Evolutionary conservation across 2,797 vertebrate genomes (phyloP), one percentile per base, ranked within the genome.

Genomic region (Enteromius unitaeniatus): DNA sequence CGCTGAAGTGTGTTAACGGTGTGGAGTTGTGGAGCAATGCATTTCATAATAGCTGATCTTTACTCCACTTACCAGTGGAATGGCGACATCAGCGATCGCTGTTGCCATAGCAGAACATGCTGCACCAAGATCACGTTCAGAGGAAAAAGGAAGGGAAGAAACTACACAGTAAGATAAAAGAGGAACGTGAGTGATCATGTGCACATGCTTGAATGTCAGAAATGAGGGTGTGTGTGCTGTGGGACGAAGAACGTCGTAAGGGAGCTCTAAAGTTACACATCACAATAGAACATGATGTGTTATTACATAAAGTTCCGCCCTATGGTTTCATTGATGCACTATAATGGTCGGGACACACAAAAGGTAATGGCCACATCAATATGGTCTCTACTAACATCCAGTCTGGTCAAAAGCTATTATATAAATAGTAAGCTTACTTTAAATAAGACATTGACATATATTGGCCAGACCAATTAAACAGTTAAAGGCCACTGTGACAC

Each of bases 81-180:
- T 49, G 47, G 67, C 47, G 69, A 75, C 75, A 58, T 45, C 45
- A 14, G 45, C 14, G 45, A 47, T 47, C 47, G 8, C 28, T 40
- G 79, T 85, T 86, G 19, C 76, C 77, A 83, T 68, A 55, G 79
- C 45, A 83, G 64, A 49, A 80, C 11, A 85, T 45, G 51, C 55
- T 45, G 40, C 31, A 4, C 31, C 23, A 40, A 76, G 49, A 53
- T 81, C 76, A 77, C 15, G 3, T 85, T 51, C 55, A n/a, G 65
- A 47, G 64, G 37, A 55, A 64, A 9, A 28, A 13, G 79, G 17
- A 28, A 65, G 53, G 62, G 34, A 37, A 34, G 17, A 79, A 55
- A 79, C 68, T 2, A 51, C 17, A 51, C 14, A 51, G 26, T 1
- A 51, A 86, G 49, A 70, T 74, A 86, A 80, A 86, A 75, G 78